These are phyloP conservation scores for Champsocephalus gunnari DNA, from an alignment of 2,797 vertebrate species.

Conservation along the genomic window DNA sequence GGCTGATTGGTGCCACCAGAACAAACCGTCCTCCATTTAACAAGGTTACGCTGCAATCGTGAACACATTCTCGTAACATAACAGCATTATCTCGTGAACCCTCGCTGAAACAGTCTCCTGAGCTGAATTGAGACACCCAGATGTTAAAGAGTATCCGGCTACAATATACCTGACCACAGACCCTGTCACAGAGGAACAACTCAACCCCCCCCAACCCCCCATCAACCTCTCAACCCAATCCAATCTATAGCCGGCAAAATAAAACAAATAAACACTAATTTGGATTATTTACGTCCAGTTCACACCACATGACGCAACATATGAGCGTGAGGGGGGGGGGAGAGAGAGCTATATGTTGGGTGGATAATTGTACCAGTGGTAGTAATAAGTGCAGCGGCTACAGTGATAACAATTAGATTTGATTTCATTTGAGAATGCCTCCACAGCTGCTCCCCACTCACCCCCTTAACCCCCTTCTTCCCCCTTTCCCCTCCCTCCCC, in stretches of 20 bases:
- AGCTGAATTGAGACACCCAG: slow-evolving; percentile 50
- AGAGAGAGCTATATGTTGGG: slow-evolving; percentile 61
- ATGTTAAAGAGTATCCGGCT: slow-evolving; percentile 50
- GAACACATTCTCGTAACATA: slow-evolving; percentile 39
- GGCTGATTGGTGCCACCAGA: slow-evolving; percentile 16
- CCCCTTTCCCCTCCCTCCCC: slow-evolving; percentile 37
- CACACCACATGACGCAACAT: slow-evolving; percentile 60
- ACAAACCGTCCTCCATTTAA: slow-evolving; percentile 15
- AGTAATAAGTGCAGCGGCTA: slow-evolving; percentile 86
- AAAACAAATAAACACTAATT: slow-evolving; percentile 83
- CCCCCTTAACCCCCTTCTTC: slow-evolving; percentile 74
- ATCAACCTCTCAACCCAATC: slow-evolving; percentile 60
- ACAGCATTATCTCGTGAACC: slow-evolving; percentile 39
- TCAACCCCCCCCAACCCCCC: neutral
- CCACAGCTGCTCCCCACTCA: slow-evolving; percentile 87
- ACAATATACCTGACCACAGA: slow-evolving; percentile 56
- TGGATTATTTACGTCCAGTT: slow-evolving; percentile 81
- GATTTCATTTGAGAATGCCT: slow-evolving; percentile 91
- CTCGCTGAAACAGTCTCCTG: slow-evolving; percentile 5
- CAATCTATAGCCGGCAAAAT: slow-evolving; percentile 75
- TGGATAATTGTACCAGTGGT: slow-evolving; percentile 85
- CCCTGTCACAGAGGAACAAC: slow-evolving; percentile 48
- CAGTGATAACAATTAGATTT: slow-evolving; percentile 91
- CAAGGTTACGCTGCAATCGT: slow-evolving; percentile 16
- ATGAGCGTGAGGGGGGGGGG: slow-evolving; percentile 35